These are phyloP conservation scores for Alfaro cultratus DNA, from an alignment of 2,797 vertebrate genomes.

Conservation along the genomic window DNA sequence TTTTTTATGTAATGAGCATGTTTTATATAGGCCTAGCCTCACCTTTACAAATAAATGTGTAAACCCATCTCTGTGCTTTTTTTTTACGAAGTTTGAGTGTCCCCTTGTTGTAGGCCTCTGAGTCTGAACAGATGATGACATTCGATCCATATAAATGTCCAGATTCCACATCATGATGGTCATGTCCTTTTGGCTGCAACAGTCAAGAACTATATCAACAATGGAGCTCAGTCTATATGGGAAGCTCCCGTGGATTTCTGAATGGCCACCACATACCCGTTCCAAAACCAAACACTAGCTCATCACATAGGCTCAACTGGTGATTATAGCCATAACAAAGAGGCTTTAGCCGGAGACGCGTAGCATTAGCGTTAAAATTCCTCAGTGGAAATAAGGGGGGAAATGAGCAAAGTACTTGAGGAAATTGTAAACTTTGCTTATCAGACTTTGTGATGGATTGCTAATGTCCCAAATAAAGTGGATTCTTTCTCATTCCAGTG, in stretches of 20 bases:
- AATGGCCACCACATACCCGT: constrained; percentile 62
- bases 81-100: constrained; percentile 9
- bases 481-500: constrained; percentile 40
- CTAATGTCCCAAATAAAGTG: constrained; percentile 47
- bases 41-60: background rate
- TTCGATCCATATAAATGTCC: constrained; percentile 59
- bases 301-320: constrained; percentile 67
- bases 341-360: constrained; percentile 68
- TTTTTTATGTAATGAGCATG: no score
- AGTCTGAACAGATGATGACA: constrained; percentile 55
- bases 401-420: constrained; percentile 56
- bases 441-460: constrained; percentile 60
- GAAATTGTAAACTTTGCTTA: constrained; percentile 74
- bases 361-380: constrained; percentile 70
- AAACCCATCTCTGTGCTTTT: background rate
- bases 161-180: constrained; percentile 71
- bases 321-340: constrained; percentile 79
- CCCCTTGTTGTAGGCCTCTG: constrained; percentile 24
- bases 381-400: constrained; percentile 59
- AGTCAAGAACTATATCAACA: constrained; percentile 68
- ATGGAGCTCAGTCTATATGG: constrained; percentile 64
- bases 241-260: constrained; percentile 61
- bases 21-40: no score
- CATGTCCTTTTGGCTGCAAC: constrained; percentile 62
- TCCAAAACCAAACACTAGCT: constrained; percentile 78